Conservation (phyloP, 2,888 invertebrate genomes). For the Drosophila neutralis region DNA sequence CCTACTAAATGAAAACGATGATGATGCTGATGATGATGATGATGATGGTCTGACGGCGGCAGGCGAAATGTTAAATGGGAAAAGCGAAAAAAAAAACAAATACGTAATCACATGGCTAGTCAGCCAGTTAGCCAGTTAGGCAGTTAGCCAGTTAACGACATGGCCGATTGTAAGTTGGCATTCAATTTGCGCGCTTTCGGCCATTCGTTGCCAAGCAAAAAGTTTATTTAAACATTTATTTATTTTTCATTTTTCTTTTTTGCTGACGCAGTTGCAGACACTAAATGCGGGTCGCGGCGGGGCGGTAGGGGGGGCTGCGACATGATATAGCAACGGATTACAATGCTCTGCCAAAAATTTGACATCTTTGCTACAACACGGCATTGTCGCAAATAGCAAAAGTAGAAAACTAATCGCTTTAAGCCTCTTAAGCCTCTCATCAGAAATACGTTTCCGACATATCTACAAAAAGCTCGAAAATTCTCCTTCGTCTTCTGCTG, state of each 20-base stretch:
- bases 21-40: background rate
- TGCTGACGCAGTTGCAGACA: slow-evolving; percentile 56
- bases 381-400: background rate
- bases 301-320: background rate
- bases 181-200: slow-evolving; percentile 13
- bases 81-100: background rate
- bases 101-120: slow-evolving; percentile 12
- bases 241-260: background rate
- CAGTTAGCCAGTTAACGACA: slow-evolving; percentile 26
- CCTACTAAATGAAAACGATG: background rate
- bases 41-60: background rate
- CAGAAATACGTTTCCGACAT: background rate
- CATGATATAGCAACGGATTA: slow-evolving; percentile 15
- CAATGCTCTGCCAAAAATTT: slow-evolving; percentile 8
- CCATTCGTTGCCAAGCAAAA: slow-evolving; percentile 63
- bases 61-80: slow-evolving; percentile 26
- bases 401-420: background rate
- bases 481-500: too few relatives aligned
- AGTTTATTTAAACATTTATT: slow-evolving; percentile 21
- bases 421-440: background rate
- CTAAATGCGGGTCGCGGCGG: slow-evolving; percentile 12
- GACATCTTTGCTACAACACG: background rate
- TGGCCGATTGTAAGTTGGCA: slow-evolving; percentile 44
- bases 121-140: slow-evolving; percentile 1
- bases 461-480: rapidly evolving